Evolutionary conservation across 2,797 vertebrate species (phyloP).

Genomic region (Acipenser oxyrinchus): DNA sequence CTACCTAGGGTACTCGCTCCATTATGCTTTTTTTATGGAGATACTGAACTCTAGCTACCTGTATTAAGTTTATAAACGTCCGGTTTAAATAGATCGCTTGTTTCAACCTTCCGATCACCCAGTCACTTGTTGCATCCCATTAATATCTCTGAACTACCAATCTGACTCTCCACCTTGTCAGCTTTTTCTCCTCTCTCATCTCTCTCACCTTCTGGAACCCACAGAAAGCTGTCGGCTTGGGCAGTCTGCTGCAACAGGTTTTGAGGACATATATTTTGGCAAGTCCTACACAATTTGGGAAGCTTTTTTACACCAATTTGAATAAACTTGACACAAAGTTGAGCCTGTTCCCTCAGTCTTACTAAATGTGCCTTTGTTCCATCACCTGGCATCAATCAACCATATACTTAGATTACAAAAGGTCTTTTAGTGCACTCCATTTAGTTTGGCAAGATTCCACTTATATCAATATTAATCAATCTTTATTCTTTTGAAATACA

Average conservation of each 20-base stretch:
- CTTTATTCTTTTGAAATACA: conserved; percentile 23
- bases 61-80: too few species aligned
- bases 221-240: background rate
- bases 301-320: conserved; percentile 15
- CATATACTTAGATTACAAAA: conserved; percentile 51
- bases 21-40: too few species aligned
- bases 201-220: conserved; percentile 4
- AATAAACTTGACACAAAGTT: conserved; percentile 11
- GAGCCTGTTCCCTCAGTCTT: conserved; percentile 24
- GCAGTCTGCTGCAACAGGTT: background rate
- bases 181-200: background rate
- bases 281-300: conserved; percentile 8
- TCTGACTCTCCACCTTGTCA: background rate
- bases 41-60: too few species aligned
- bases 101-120: background rate
- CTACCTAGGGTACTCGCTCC: too few species aligned
- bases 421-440: conserved; percentile 44
- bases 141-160: background rate
- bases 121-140: background rate
- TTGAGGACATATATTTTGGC: background rate
- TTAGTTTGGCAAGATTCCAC: conserved; percentile 47
- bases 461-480: conserved; percentile 41
- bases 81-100: too few species aligned
- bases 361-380: conserved; percentile 69
- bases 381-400: conserved; percentile 74